Percentiles rank a stretch among this genome's conserved stretches.
Evolutionary conservation across 2,888 invertebrate genomes (phyloP).

Genomic region (Tethea ocularis): DNA sequence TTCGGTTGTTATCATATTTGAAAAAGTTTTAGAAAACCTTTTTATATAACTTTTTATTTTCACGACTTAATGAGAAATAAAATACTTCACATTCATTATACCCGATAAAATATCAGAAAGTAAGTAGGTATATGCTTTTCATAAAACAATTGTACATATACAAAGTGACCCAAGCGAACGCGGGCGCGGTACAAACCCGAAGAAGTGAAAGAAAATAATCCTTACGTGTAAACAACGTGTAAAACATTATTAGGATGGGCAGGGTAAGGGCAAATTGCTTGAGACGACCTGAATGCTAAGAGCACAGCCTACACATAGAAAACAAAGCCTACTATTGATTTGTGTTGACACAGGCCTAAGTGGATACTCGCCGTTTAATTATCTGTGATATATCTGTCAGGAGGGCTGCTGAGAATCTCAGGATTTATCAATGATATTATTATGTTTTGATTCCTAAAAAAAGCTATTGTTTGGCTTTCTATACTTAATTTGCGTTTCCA

Average conservation of each 20-base stretch:
- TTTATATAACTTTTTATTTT: no score
- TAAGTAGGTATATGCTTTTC: background rate
- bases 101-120: no score
- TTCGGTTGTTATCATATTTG: no score
- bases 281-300: conserved; percentile 35
- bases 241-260: conserved; percentile 12
- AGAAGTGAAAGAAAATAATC: conserved; percentile 11
- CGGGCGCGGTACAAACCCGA: conserved; percentile 1
- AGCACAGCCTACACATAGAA: conserved; percentile 7
- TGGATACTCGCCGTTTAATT: conserved; percentile 3
- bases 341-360: conserved; percentile 7
- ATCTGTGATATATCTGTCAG: background rate
- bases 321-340: conserved; percentile 8
- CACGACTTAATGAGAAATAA: no score
- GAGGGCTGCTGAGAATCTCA: background rate
- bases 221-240: conserved; percentile 15
- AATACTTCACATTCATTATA: no score
- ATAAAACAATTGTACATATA: background rate
- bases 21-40: no score
- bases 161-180: background rate
- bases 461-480: no score
- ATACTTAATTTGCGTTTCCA: background rate
- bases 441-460: no score
- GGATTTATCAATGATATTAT: background rate
- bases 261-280: background rate